These are phyloP conservation scores for Eupithecia inturbata DNA, from an alignment of 2,888 invertebrate species.

Conservation along the genomic window DNA sequence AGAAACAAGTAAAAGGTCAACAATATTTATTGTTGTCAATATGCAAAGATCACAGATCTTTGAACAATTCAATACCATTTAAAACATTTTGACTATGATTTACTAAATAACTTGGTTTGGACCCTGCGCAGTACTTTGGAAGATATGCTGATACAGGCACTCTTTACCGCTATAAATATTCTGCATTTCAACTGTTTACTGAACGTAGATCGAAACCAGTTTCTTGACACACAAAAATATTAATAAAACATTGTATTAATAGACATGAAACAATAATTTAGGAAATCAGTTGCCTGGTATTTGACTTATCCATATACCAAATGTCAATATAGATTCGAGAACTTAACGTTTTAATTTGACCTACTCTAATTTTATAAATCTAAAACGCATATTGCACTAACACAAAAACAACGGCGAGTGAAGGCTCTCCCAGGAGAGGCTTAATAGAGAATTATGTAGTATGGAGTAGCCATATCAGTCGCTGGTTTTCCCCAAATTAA, in stretches of 20 bases:
- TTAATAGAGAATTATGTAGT: neutral
- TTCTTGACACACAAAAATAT: neutral
- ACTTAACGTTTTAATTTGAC: constrained; percentile 25
- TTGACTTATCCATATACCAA: neutral
- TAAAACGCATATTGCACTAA: constrained; percentile 15
- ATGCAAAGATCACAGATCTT: constrained; percentile 79
- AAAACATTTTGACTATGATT: constrained; percentile 55
- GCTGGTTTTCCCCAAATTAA: neutral
- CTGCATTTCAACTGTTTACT: neutral
- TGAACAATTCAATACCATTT: constrained; percentile 64
- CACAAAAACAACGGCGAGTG: neutral
- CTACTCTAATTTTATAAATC: neutral
- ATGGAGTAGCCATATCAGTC: neutral
- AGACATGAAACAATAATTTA: neutral
- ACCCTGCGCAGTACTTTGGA: neutral
- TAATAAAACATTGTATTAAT: neutral
- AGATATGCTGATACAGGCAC: neutral
- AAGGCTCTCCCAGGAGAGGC: too few species aligned
- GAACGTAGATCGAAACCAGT: neutral
- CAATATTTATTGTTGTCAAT: constrained; percentile 76
- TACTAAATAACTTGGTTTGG: constrained; percentile 3
- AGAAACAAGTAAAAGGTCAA: constrained; percentile 56
- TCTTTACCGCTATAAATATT: neutral
- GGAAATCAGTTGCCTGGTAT: neutral
- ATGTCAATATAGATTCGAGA: constrained; percentile 24